Conservation (phyloP, 2,113 vertebrate species). For the Pandion haliaetus region DNA sequence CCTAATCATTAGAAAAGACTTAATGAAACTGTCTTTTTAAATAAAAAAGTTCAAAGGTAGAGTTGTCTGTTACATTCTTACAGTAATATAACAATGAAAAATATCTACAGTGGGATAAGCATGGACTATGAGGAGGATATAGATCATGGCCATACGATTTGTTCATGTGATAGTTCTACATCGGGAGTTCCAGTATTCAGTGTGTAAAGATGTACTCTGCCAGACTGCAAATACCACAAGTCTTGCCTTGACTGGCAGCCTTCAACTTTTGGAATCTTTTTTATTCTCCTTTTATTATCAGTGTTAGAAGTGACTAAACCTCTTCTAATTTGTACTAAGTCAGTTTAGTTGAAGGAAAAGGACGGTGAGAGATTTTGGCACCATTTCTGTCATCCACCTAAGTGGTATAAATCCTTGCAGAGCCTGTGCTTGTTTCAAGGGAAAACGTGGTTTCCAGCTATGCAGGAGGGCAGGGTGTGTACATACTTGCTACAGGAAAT, state of each 20-base stretch:
- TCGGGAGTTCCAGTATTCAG: not conserved
- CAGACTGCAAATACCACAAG: not conserved
- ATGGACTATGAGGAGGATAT: not conserved
- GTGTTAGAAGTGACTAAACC: not conserved
- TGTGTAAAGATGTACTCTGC: not conserved
- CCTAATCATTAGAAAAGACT: not conserved
- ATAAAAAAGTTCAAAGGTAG: not conserved
- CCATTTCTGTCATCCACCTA: not conserved
- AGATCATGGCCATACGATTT: not conserved
- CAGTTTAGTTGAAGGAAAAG: not conserved
- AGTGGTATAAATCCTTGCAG: not conserved
- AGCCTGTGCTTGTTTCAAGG: not conserved
- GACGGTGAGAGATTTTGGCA: constrained; percentile 11
- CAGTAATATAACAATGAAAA: not conserved
- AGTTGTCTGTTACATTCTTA: not conserved
- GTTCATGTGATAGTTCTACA: not conserved
- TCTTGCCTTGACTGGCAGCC: not conserved
- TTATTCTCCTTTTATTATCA: not conserved
- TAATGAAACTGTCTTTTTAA: not conserved
- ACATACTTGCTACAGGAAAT: not conserved
- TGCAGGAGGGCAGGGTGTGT: not conserved
- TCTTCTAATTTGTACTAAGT: not conserved
- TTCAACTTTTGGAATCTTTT: not conserved
- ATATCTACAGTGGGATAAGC: not conserved
- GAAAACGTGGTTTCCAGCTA: not conserved